These are phyloP conservation scores for Ornithoptera priamus DNA, from an alignment of 2,888 invertebrate genomes.

Conservation along the genomic window DNA sequence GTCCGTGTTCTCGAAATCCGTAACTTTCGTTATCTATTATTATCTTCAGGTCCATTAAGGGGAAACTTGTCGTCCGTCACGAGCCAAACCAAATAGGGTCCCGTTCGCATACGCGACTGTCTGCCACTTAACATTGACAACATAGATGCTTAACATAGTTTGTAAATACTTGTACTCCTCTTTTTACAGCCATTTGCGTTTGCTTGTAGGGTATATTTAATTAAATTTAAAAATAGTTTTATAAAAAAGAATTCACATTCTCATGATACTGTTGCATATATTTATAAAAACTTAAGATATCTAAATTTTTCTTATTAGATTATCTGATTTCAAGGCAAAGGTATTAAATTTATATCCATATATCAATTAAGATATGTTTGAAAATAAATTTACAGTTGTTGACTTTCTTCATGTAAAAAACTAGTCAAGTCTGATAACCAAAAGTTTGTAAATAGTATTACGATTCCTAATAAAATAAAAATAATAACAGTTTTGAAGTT, in stretches of 20 bases:
- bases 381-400: no score
- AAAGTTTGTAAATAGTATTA: no score
- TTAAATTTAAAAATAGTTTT: background rate
- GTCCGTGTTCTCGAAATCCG: conserved; percentile 46
- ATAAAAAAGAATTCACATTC: background rate
- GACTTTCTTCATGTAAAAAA: no score
- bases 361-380: no score
- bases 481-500: no score
- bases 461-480: no score
- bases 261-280: no score
- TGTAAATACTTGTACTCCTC: background rate
- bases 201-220: background rate
- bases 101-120: conserved; percentile 21
- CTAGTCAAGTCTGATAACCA: no score
- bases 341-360: no score
- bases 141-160: conserved; percentile 16
- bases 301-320: no score
- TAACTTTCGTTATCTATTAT: conserved; percentile 54
- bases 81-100: conserved; percentile 43
- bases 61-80: conserved; percentile 59
- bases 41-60: conserved; percentile 56
- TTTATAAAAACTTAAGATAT: no score
- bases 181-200: background rate
- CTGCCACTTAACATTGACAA: conserved; percentile 20
- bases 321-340: no score